Evolutionary conservation across 1,140 invertebrate genomes (phyloP), one percentile per base, ranked within the genome.

Genomic region (Anadara kagoshimensis): DNA sequence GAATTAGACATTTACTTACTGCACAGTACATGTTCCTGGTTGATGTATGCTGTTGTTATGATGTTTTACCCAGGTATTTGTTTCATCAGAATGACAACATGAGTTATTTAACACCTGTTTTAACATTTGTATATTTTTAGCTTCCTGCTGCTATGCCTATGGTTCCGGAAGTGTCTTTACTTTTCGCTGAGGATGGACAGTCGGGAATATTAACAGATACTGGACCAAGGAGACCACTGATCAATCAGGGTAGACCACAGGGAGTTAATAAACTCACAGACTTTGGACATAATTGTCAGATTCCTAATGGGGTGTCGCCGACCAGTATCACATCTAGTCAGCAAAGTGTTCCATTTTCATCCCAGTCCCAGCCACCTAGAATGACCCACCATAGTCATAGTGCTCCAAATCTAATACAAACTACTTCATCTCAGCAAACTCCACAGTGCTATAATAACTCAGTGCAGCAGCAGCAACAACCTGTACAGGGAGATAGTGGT

Each of bases 121-220:
- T 47, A 26, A 71, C 14, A 45, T 62, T n/a, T 47, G 29, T 36
- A 36, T 36, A 36, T 24, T 68, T 79, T 36, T 57, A 78, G 76
- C 59, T 70, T 20, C 66, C 71, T 51, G 26, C 74, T 11, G 64
- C 84, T 49, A 75, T 76, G 58, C 79, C 83, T 10, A 76, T 82
- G 73, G 86, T 88, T 0, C 86, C 86, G 47, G 86, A 88, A 67
- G 84, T 88, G 3, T 85, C 85, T 11, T 65, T 85, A 41, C 77
- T 82, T 20, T 88, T 82, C 80, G 83, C 83, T 69, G 81, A 84
- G 41, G 83, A 81, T 57, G 64, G 57, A n/a, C 68, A 61, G 12
- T 64, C 74, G 53, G 57, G 75, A 41, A 75, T 68, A 22, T 44
- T 66, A n/a, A 51, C 67, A 14, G 43, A 62, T 53, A 29, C 57